Conservation (phyloP, 2,113 vertebrate genomes). For the Ceyx cyanopectus region DNA sequence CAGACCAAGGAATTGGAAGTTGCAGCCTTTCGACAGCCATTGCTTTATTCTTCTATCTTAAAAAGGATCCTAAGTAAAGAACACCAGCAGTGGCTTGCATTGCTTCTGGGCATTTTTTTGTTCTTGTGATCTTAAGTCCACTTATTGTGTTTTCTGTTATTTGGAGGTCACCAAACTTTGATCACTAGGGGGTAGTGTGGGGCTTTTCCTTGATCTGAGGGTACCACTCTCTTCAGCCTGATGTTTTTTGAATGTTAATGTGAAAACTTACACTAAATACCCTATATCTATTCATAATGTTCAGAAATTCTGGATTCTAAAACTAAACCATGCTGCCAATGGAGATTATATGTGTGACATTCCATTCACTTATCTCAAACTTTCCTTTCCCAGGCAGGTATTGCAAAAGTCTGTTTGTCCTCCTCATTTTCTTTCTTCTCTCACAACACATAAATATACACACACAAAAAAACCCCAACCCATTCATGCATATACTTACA, state of each 20-base stretch:
- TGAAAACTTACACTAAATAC: constrained; percentile 58
- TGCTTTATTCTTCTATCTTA: constrained; percentile 81
- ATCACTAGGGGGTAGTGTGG: constrained; percentile 81
- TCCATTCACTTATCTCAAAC: not conserved
- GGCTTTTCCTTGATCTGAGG: constrained; percentile 79
- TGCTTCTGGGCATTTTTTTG: constrained; percentile 86
- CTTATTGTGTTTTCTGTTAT: constrained; percentile 84
- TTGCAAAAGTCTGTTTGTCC: not conserved
- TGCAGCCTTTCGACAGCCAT: constrained; percentile 77
- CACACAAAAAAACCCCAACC: not conserved
- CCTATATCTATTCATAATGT: not conserved
- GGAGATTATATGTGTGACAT: not conserved
- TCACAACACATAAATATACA: constrained; percentile 8
- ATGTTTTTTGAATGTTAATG: constrained; percentile 56
- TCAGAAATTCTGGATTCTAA: constrained; percentile 42
- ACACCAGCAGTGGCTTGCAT: constrained; percentile 82
- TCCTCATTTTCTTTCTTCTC: not conserved
- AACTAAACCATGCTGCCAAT: not conserved
- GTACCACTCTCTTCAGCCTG: constrained; percentile 69
- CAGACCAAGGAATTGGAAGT: constrained; percentile 80
- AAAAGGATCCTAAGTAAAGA: constrained; percentile 86
- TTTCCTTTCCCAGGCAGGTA: not conserved
- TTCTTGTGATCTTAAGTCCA: constrained; percentile 87
- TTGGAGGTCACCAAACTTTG: constrained; percentile 87
- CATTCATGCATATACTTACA: not conserved